These are phyloP conservation scores for Lasaia peninsularis DNA, from an alignment of 1,140 invertebrate species.

Conservation along the genomic window DNA sequence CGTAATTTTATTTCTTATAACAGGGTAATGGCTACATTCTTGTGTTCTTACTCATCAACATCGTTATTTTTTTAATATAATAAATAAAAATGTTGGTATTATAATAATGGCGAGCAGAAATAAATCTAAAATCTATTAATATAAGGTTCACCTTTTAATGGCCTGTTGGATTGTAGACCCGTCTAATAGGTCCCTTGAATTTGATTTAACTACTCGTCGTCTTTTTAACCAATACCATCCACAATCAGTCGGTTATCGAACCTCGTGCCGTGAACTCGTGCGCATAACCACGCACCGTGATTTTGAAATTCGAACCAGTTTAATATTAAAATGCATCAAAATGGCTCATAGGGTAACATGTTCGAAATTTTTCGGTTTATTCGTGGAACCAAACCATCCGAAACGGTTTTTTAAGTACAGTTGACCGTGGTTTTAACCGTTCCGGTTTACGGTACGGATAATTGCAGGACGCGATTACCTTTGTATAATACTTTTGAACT, in stretches of 20 bases:
- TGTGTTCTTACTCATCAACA: too few relatives aligned
- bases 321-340: slow-evolving; percentile 66
- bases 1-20: too few relatives aligned
- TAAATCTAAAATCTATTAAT: too few relatives aligned
- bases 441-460: slow-evolving; percentile 28
- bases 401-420: slow-evolving; percentile 74
- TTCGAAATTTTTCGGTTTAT: slow-evolving; percentile 48
- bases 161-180: not conserved
- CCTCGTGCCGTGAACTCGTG: slow-evolving; percentile 12
- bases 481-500: slow-evolving; percentile 3
- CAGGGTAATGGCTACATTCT: too few relatives aligned
- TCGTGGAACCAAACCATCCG: slow-evolving; percentile 63
- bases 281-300: not conserved
- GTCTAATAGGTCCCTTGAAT: not conserved
- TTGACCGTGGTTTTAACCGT: slow-evolving; percentile 54
- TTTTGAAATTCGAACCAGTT: not conserved
- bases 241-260: slow-evolving; percentile 23
- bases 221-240: slow-evolving; percentile 16
- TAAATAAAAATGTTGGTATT: too few relatives aligned
- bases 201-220: slow-evolving; percentile 11
- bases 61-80: too few relatives aligned
- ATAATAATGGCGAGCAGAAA: too few relatives aligned
- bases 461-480: slow-evolving; percentile 1
- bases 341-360: slow-evolving; percentile 46
- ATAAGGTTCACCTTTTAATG: too few relatives aligned